These are phyloP conservation scores for Cataglyphis hispanica DNA, from an alignment of 1,140 invertebrate genomes.

Conservation along the genomic window DNA sequence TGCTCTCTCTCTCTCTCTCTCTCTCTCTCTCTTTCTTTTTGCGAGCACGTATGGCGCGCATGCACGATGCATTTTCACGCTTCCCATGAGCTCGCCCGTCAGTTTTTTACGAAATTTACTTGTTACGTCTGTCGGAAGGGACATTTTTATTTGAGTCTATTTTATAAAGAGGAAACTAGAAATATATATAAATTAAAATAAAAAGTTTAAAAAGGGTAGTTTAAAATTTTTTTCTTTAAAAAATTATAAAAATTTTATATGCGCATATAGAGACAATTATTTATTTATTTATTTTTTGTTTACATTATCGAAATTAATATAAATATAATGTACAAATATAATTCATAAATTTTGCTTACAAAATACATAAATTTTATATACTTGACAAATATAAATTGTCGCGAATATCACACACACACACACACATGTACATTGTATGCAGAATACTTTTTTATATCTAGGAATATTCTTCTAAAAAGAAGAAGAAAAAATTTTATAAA, in stretches of 20 bases:
- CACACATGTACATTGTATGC: background rate
- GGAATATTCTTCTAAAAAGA: background rate
- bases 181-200: no score
- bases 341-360: background rate
- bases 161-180: no score
- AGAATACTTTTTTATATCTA: conserved; percentile 23
- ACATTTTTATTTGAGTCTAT: background rate
- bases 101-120: conserved; percentile 51
- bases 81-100: background rate
- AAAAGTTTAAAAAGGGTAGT: background rate
- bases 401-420: background rate
- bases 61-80: conserved; percentile 37
- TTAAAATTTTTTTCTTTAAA: background rate
- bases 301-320: background rate
- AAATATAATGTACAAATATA: background rate
- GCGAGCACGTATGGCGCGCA: no score
- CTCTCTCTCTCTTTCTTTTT: no score
- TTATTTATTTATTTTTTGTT: conserved; percentile 6
- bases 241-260: background rate
- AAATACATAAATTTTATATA: background rate
- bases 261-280: background rate
- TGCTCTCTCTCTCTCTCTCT: background rate
- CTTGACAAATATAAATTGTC: background rate
- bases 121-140: background rate
- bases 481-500: conserved; percentile 18